Percentiles rank a stretch among this genome's conserved stretches.
Evolutionary conservation across 2,888 invertebrate species (phyloP).

Genomic region (Bellardia bayeri): DNA sequence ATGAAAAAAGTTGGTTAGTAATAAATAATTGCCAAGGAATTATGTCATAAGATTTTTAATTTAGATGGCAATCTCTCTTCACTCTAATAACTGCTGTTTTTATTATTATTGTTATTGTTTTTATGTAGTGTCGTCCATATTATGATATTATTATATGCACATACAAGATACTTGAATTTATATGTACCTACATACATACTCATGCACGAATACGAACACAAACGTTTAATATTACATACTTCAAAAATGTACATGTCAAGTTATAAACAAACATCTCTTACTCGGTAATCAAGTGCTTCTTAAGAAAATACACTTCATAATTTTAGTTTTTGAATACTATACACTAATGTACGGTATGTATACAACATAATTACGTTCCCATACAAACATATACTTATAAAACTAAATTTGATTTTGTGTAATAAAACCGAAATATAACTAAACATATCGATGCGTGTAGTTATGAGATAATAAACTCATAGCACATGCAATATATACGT

Average conservation of each 20-base stretch:
- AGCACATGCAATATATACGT: background rate
- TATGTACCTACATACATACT: background rate
- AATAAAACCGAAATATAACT: conserved; percentile 12
- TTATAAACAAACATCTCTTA: conserved; percentile 51
- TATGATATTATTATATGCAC: conserved; percentile 25
- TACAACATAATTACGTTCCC: too few relatives aligned
- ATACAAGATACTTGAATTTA: background rate
- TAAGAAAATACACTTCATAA: conserved; percentile 30
- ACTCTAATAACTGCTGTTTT: background rate
- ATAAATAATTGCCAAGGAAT: background rate
- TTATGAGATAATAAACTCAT: conserved; percentile 34
- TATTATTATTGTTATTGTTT: conserved; percentile 25
- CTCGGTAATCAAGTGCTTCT: conserved; percentile 33
- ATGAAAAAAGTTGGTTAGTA: too few relatives aligned
- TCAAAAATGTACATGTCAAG: conserved; percentile 50
- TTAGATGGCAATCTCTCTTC: background rate
- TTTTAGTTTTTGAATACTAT: conserved; percentile 22
- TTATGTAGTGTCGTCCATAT: conserved; percentile 19
- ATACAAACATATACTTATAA: too few relatives aligned
- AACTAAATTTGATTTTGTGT: conserved; percentile 3
- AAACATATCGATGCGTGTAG: conserved; percentile 16
- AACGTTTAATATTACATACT: conserved; percentile 15
- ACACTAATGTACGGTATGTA: background rate
- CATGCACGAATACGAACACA: background rate
- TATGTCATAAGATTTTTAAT: background rate